Percentiles rank a stretch among this genome's conserved stretches.
phyloP scores from a whole-genome alignment of 2,888 invertebrate genomes.

The Trichogramma evanescens region DNA sequence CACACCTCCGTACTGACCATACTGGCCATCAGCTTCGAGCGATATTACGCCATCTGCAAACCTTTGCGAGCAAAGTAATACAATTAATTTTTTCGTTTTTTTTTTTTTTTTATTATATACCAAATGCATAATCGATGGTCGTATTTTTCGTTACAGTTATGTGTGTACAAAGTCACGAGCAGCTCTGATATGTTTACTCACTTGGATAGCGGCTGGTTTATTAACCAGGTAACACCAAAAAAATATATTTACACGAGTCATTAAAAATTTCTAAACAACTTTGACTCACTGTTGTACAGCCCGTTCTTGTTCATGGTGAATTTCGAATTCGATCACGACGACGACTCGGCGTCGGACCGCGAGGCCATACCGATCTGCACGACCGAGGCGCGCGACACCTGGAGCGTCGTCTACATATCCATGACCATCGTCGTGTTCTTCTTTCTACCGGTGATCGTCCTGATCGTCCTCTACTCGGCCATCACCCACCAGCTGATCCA shows the following conservation, averaged over 20 bases:
- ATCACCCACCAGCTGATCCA: constrained; percentile 81
- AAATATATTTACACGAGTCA: too few relatives aligned
- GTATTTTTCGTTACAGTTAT: neutral
- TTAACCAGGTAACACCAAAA: too few relatives aligned
- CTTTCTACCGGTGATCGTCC: constrained; percentile 71
- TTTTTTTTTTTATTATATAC: neutral
- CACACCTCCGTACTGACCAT: constrained; percentile 90
- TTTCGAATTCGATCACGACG: constrained; percentile 66
- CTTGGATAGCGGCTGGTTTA: too few relatives aligned
- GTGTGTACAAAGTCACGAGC: too few relatives aligned
- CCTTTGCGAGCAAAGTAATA: constrained; percentile 71
- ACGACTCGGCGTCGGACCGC: constrained; percentile 55
- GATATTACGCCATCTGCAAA: constrained; percentile 86
- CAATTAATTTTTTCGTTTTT: neutral
- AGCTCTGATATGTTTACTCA: too few relatives aligned
- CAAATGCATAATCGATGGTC: neutral
- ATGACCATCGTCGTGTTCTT: constrained; percentile 77
- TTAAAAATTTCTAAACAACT: neutral
- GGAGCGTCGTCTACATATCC: constrained; percentile 75
- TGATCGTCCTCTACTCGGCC: constrained; percentile 75
- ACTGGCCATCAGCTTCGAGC: constrained; percentile 86
- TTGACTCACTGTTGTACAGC: constrained; percentile 50
- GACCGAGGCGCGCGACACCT: constrained; percentile 66
- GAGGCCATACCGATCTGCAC: constrained; percentile 65
- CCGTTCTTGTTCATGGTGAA: constrained; percentile 78